Conservation (phyloP, 2,888 invertebrate genomes). For the Myopa testacea region DNA sequence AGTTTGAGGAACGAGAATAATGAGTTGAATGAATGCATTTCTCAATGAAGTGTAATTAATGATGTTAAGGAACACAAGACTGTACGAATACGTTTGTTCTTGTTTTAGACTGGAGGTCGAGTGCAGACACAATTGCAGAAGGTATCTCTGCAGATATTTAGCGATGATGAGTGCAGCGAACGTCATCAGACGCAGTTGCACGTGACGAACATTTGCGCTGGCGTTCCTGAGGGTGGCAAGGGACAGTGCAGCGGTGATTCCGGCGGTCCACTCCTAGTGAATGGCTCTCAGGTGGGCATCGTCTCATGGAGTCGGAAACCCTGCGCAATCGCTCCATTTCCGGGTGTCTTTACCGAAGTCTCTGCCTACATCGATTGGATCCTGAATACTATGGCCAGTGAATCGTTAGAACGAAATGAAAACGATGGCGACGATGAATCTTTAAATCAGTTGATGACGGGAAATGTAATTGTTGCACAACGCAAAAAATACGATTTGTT, state of each 20-base stretch:
- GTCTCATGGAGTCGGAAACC: slow-evolving; percentile 70
- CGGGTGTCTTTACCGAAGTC: slow-evolving; percentile 69
- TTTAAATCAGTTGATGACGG: slow-evolving; percentile 49
- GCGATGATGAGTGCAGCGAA: slow-evolving; percentile 64
- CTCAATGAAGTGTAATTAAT: no score
- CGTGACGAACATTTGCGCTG: slow-evolving; percentile 68
- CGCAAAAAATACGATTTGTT: no score
- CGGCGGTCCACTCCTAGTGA: slow-evolving; percentile 67
- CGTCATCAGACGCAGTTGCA: slow-evolving; percentile 59
- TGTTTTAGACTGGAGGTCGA: slow-evolving; percentile 61
- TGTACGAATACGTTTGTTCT: neutral
- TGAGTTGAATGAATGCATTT: neutral
- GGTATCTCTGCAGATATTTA: slow-evolving; percentile 64
- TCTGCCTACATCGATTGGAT: slow-evolving; percentile 66
- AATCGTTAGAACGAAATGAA: slow-evolving; percentile 38
- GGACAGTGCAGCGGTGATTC: slow-evolving; percentile 69
- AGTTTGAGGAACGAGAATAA: slow-evolving; percentile 25
- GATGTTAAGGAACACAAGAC: neutral
- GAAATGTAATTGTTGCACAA: slow-evolving; percentile 53
- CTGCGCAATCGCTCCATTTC: slow-evolving; percentile 66
- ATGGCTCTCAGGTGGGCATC: slow-evolving; percentile 66
- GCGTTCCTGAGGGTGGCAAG: slow-evolving; percentile 67
- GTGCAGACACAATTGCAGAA: slow-evolving; percentile 64
- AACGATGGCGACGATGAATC: slow-evolving; percentile 38
- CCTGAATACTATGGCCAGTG: slow-evolving; percentile 53